phyloP scores from a whole-genome alignment of 2,113 vertebrate genomes.

The Todiramphus chloris region DNA sequence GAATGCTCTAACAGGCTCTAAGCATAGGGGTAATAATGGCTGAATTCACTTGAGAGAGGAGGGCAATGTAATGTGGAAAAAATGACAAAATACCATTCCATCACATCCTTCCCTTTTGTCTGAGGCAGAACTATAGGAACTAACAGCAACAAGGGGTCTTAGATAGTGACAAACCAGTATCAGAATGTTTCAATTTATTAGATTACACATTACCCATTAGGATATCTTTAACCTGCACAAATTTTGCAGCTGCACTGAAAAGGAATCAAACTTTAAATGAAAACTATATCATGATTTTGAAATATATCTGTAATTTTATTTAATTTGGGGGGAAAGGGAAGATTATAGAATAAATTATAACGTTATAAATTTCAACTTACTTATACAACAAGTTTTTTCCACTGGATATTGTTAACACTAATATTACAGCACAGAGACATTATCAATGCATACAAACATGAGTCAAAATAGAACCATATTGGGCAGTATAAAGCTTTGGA shows the following conservation, averaged over 20 bases:
- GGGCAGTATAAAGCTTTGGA: conserved; percentile 65
- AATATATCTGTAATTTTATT: conserved; percentile 42
- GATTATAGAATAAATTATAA: conserved; percentile 43
- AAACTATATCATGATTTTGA: conserved; percentile 40
- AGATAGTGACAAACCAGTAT: conserved; percentile 18
- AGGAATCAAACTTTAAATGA: conserved; percentile 35
- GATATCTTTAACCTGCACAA: conserved; percentile 28
- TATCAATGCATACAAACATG: conserved; percentile 62
- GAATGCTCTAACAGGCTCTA: conserved; percentile 24
- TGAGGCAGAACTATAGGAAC: conserved; percentile 37
- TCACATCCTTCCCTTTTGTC: conserved; percentile 57
- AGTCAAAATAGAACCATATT: conserved; percentile 69
- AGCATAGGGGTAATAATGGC: conserved; percentile 43
- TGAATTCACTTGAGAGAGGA: conserved; percentile 53
- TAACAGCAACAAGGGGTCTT: conserved; percentile 43
- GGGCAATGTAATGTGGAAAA: not conserved
- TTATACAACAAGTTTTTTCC: conserved; percentile 35
- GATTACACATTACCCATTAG: conserved; percentile 1
- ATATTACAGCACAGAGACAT: conserved; percentile 48
- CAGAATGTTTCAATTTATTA: conserved; percentile 37
- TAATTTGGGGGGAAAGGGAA: conserved; percentile 32
- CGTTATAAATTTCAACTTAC: conserved; percentile 57
- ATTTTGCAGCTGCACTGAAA: not conserved
- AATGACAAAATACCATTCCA: conserved; percentile 40
- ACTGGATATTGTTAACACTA: conserved; percentile 58